Evolutionary conservation across 1,140 invertebrate genomes (phyloP), one percentile per base, ranked within the genome.

Genomic region (Pachyrhynchus sulphureomaculatus): DNA sequence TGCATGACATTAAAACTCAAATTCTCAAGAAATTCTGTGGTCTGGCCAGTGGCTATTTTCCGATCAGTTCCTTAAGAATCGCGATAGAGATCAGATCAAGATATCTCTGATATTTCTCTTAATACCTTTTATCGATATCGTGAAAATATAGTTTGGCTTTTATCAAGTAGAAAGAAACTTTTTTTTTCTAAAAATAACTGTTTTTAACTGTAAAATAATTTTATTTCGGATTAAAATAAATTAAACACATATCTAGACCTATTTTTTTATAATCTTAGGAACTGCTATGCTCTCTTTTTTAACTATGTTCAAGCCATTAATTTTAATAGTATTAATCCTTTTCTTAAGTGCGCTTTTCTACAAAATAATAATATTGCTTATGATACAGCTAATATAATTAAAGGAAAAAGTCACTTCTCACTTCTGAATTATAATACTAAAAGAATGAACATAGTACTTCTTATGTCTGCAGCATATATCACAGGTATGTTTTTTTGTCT

Each of bases 1-100:
- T 74, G 72, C 68, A 74, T 74, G 69, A 60, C 66, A 74, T 74
- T 74, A 74, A 65, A 58, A 60, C 59, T 70, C 65, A 71, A 68
- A 60, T 52, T 70, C 68, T 68, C 66, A 68, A 32, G 63, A 56
- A 48, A 21, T 54, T 64, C 52, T 53, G 39, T 54, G 59, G 58
- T 64, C 62, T 75, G 71, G 67, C 73, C 73, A 70, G 52, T 71
- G 73, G 68, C 66, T 68, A 72, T 61, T 62, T 69, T 62, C 68
- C 68, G 71, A 69, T 72, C 62, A 63, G 60, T 55, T 60, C 39
- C 56, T 41, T 18, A 59, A 57, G 48, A 45, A 52, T 17, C 64
- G 36, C 41, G 47, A 21, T 53, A n/a, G 32, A 15, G 49, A 53
- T 39, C 13, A 37, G 9, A 44, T 44, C 17, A 18, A 37, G n/a